Evolutionary conservation across 2,888 invertebrate species (phyloP), one percentile per base, ranked within the genome.

Genomic region (Zygogramma bicolorata): DNA sequence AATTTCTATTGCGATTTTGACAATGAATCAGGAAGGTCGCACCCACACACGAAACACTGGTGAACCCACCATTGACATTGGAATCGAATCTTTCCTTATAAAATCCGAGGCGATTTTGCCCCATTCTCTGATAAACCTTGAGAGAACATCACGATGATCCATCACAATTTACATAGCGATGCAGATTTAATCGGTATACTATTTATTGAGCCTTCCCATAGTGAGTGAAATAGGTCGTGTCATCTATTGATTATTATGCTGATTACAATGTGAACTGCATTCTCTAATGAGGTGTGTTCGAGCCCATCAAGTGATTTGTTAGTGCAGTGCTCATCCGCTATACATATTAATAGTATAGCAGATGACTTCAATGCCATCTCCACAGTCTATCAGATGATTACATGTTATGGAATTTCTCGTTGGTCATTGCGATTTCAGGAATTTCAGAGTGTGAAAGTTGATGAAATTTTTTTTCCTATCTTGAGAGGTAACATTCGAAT

Each of bases 141-240:
- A 46, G 18, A 20, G 20, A 46, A 46, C 10, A 13, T 46, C 15
- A 46, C 20, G 46, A 46, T 18, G 46, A 46, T 46, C 46, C 46
- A 22, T 46, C 46, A 46, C 46, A 46, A 46, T 46, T 20, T 46
- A 46, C 46, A 46, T 46, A 46, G 8, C 46, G 20, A 46, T 46
- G 46, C 46, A 46, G 46, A 46, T 46, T 10, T 20, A 20, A 46
- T 20, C 46, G 46, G 1, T 6, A 20, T 46, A 46, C 46, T 46
- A 46, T 46, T 46, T 18, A 46, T 46, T 20, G 20, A 46, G 46
- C 46, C 46, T 46, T 46, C 46, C 18, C 18, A 10, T 46, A 46
- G 46, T 46, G 46, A 46, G 46, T 46, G 46, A 46, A 46, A 46
- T 46, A 46, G 46, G 46, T 46, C 46, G 46, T 46, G 20, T 46